A percentile compares a stretch with the other conserved stretches of the same genome.
phyloP scores from a whole-genome alignment of 37 sponge, comb jelly and placozoan species.

The Cladorhizidae sp. region DNA sequence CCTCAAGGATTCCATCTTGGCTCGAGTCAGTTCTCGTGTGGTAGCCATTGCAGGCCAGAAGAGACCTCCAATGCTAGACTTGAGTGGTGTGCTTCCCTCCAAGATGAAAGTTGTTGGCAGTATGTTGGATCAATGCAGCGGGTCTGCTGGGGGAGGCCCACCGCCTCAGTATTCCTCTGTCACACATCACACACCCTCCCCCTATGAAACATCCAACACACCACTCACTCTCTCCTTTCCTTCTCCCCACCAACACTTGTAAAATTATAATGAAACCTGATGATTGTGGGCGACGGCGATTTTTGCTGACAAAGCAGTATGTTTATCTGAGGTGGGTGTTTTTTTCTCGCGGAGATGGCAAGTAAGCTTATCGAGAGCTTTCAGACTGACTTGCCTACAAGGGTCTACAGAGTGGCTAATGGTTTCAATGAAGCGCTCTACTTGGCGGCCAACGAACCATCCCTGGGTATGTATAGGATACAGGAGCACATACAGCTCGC shows the following conservation, averaged over 20 bases:
- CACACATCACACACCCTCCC: neutral
- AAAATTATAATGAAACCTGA: neutral
- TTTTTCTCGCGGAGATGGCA: too few relatives aligned
- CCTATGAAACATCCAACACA: neutral
- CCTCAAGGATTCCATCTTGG: slow-evolving; percentile 15
- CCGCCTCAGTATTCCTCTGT: neutral
- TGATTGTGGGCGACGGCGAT: too few relatives aligned
- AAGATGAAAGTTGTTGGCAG: neutral
- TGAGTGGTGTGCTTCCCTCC: neutral
- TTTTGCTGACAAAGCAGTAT: too few relatives aligned
- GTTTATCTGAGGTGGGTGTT: too few relatives aligned
- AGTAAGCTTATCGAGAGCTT: slow-evolving; percentile 6
- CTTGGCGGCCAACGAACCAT: slow-evolving; percentile 71
- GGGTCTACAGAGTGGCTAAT: slow-evolving; percentile 24
- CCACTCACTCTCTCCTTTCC: neutral
- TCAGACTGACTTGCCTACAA: slow-evolving; percentile 36
- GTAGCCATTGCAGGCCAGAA: slow-evolving; percentile 13
- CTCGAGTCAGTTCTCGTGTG: slow-evolving; percentile 17
- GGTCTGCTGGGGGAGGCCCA: neutral
- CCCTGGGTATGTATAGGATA: slow-evolving; percentile 76
- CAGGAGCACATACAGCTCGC: slow-evolving; percentile 65
- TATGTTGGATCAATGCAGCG: neutral
- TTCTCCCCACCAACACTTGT: slow-evolving; percentile 5
- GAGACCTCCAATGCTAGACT: slow-evolving; percentile 9
- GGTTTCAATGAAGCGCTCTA: slow-evolving; percentile 47